Evolutionary conservation across 1,140 invertebrate species (phyloP), one percentile per base, ranked within the genome.

Genomic region (Druon quercuslanigerum): DNA sequence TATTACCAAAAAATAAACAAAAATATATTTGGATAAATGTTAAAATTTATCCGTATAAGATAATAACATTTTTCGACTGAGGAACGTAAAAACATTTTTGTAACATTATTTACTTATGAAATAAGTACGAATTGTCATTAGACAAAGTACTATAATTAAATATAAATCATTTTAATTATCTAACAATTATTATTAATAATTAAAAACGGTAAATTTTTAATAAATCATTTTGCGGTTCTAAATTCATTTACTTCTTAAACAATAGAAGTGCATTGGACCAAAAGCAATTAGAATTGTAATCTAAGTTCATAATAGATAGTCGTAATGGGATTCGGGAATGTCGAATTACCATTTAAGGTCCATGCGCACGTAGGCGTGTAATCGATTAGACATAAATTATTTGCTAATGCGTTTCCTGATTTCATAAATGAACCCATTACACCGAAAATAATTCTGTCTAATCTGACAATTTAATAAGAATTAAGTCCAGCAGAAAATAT

Each of bases 1-100:
- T 70, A 56, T 80, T 79, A 82, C 54, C 73, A 74, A 72, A 73
- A 17, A 73, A 52, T 33, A 33, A 33, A 33, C 25, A 4, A 33
- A 33, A 33, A 33, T 33, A 33, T 33, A 33, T 33, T 33, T 33
- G 25, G 25, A 33, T 3, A 33, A 33, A 33, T 33, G 2, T 33
- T 5, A 33, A 0, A 33, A 33, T 33, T 2, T 33, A 33, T 33
- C 25, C 25, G 25, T 0, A 33, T 33, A 5, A 3, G 25, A 5
- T 33, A 33, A 5, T 33, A 33, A 33, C 25, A 3, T 2, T 33
- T 33, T 33, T 33, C 25, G 2, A 33, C 25, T 33, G 25, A 33
- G 25, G 25, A 33, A 3, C 4, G 25, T 33, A 33, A 33, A 33
- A 33, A 33, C 2, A 33, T 3, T 25, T 25, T 3, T 5, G 25